phyloP scores from a whole-genome alignment of 2,888 invertebrate species.

The Gymnoscelis rufifasciata region DNA sequence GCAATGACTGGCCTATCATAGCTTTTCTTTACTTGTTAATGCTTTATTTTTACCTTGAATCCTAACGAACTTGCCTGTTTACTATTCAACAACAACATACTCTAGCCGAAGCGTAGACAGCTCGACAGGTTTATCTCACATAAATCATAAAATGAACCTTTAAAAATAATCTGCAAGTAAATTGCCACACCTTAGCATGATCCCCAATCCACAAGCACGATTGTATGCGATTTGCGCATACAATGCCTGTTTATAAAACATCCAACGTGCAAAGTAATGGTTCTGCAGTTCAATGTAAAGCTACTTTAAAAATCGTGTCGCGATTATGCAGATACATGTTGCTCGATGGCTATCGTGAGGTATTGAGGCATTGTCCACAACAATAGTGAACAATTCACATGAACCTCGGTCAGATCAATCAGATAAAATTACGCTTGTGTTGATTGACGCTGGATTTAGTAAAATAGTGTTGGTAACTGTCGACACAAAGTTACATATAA shows the following conservation, averaged over 20 bases:
- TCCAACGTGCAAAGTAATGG: slow-evolving; percentile 19
- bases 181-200: slow-evolving; percentile 22
- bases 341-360: slow-evolving; percentile 35
- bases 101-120: slow-evolving; percentile 9
- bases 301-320: slow-evolving; percentile 24
- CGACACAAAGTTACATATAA: too few species aligned
- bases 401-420: slow-evolving; percentile 30
- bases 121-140: slow-evolving; percentile 12
- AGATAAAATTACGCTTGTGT: slow-evolving; percentile 13
- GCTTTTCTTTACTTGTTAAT: slow-evolving; percentile 34
- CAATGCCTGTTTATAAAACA: slow-evolving; percentile 30
- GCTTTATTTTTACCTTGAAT: slow-evolving; percentile 31
- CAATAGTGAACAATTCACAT: slow-evolving; percentile 34
- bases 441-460: slow-evolving; percentile 6
- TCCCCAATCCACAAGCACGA: slow-evolving; percentile 15
- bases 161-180: slow-evolving; percentile 13
- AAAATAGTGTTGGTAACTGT: not conserved
- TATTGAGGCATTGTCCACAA: slow-evolving; percentile 35
- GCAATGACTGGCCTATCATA: slow-evolving; percentile 33
- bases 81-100: slow-evolving; percentile 13
- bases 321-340: slow-evolving; percentile 21
- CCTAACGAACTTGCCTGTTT: slow-evolving; percentile 15
- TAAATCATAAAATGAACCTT: not conserved
- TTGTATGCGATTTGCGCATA: slow-evolving; percentile 23
- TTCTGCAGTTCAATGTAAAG: slow-evolving; percentile 24